Evolutionary conservation across 35 echinoderm and acorn worm species (phyloP).

Genomic region (Apostichopus parvimensis): DNA sequence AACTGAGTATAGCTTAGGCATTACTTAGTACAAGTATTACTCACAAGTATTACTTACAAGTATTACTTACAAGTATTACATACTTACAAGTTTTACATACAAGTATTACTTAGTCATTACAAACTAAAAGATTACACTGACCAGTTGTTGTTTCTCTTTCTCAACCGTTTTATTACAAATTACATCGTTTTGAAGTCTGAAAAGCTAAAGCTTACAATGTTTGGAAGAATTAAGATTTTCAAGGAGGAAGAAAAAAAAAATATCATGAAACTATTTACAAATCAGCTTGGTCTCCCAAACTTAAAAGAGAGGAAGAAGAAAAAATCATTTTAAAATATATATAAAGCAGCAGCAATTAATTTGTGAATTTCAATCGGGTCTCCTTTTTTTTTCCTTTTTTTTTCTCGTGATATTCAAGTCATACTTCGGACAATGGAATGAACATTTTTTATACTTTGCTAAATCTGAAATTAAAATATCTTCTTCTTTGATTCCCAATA

Average conservation of each 20-base stretch:
- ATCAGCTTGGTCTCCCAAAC: constrained; percentile 42
- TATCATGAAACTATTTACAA: constrained; percentile 37
- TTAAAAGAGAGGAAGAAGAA: neutral
- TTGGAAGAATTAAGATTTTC: constrained; percentile 47
- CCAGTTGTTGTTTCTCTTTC: neutral
- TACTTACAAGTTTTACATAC: too few relatives aligned
- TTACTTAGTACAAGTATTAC: too few relatives aligned
- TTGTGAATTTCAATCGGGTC: neutral
- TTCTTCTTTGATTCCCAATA: neutral
- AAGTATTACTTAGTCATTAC: too few relatives aligned
- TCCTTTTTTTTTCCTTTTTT: neutral
- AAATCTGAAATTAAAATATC: neutral
- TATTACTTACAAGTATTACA: too few relatives aligned
- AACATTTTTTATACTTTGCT: neutral
- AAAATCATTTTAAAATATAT: constrained; percentile 24
- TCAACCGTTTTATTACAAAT: constrained; percentile 51
- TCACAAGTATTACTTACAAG: too few relatives aligned
- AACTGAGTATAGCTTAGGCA: too few relatives aligned
- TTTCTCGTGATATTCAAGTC: neutral
- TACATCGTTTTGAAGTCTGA: constrained; percentile 20
- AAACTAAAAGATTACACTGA: too few relatives aligned
- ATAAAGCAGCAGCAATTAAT: neutral
- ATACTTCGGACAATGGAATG: neutral
- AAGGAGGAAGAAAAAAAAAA: constrained; percentile 20
- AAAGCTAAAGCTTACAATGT: constrained; percentile 35